Evolutionary conservation across 2,888 invertebrate genomes (phyloP).

Genomic region (Parnassius apollo): DNA sequence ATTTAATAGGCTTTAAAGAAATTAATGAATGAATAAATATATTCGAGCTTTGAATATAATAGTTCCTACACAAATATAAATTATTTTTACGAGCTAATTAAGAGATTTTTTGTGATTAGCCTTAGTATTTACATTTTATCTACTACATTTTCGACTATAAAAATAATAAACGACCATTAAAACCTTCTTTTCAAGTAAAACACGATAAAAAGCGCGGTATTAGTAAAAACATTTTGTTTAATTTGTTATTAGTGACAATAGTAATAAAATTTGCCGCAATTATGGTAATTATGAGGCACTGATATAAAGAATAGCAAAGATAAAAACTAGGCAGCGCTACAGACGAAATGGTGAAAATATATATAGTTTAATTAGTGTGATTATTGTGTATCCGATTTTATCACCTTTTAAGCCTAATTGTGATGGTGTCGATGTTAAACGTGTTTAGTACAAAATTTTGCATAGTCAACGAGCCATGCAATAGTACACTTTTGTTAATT

Average conservation of each 20-base stretch:
- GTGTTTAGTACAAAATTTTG: slow-evolving; percentile 39
- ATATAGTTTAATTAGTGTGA: slow-evolving; percentile 42
- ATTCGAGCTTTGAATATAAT: no score
- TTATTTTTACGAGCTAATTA: slow-evolving; percentile 18
- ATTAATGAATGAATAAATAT: no score
- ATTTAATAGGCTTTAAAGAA: no score
- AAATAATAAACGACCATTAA: slow-evolving; percentile 2
- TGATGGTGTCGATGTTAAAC: slow-evolving; percentile 41
- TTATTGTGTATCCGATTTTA: slow-evolving; percentile 46
- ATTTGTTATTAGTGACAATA: slow-evolving; percentile 12
- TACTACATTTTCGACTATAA: slow-evolving; percentile 15
- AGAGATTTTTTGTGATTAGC: slow-evolving; percentile 5
- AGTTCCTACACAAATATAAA: slow-evolving; percentile 26
- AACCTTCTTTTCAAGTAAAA: no score
- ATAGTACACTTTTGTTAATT: slow-evolving; percentile 35
- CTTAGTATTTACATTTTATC: slow-evolving; percentile 10
- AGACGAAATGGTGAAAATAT: slow-evolving; percentile 26
- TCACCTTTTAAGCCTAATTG: slow-evolving; percentile 51
- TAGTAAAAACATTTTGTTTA: slow-evolving; percentile 7
- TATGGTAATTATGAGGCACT: slow-evolving; percentile 8
- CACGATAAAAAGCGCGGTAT: background rate
- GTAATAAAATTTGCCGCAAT: slow-evolving; percentile 21
- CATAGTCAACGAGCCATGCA: slow-evolving; percentile 52
- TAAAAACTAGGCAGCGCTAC: slow-evolving; percentile 30
- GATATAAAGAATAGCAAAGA: slow-evolving; percentile 16